These are phyloP conservation scores for Apamea epomidion DNA, from an alignment of 2,888 invertebrate genomes.

Conservation along the genomic window DNA sequence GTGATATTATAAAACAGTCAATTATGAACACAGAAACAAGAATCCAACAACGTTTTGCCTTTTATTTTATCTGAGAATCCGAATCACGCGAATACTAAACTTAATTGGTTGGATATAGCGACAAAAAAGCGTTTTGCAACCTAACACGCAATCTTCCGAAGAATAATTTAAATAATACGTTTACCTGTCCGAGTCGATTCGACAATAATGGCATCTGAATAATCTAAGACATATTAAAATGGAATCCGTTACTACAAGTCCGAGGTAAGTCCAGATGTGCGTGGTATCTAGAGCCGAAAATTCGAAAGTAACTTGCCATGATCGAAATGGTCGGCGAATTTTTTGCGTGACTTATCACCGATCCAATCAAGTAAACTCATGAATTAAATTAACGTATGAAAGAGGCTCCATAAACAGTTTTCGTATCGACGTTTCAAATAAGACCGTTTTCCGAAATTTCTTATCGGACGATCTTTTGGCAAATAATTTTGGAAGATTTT, in stretches of 20 bases:
- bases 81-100: conserved; percentile 85
- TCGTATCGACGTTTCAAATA: conserved; percentile 48
- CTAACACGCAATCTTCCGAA: conserved; percentile 81
- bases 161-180: conserved; percentile 86
- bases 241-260: conserved; percentile 67
- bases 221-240: conserved; percentile 73
- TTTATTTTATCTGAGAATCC: conserved; percentile 76
- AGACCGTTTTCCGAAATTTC: conserved; percentile 50
- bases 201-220: conserved; percentile 80
- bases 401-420: conserved; percentile 53
- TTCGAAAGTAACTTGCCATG: conserved; percentile 61
- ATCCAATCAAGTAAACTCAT: conserved; percentile 50
- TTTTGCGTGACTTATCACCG: conserved; percentile 50
- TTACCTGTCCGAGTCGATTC: conserved; percentile 82
- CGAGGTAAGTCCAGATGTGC: conserved; percentile 63
- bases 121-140: conserved; percentile 86
- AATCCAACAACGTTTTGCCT: conserved; percentile 60
- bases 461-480: conserved; percentile 60
- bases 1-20: conserved; percentile 57
- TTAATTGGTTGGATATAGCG: conserved; percentile 83
- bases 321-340: conserved; percentile 28
- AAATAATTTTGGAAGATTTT: conserved; percentile 69
- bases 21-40: conserved; percentile 65
- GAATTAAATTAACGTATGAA: conserved; percentile 48
- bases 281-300: conserved; percentile 52